A percentile compares a stretch with the other conserved stretches of the same genome.
phyloP scores from a whole-genome alignment of 2,113 vertebrate genomes.

The Myiozetetes cayanensis region DNA sequence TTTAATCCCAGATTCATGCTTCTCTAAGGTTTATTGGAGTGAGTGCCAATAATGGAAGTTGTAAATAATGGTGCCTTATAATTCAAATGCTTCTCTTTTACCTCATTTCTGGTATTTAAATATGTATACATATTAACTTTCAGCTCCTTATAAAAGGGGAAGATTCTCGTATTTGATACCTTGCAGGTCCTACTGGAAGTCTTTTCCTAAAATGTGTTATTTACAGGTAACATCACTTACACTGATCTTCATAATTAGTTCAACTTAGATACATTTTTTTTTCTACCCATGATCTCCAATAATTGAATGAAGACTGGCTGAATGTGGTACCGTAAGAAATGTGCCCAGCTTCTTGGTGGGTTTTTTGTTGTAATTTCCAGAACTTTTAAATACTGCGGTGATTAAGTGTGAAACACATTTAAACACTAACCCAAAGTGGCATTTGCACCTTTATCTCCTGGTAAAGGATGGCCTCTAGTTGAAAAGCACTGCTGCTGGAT shows the following conservation, averaged over 20 bases:
- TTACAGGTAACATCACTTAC: not conserved
- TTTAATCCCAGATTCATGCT: slow-evolving; percentile 23
- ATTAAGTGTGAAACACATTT: not conserved
- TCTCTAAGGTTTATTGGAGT: slow-evolving; percentile 57
- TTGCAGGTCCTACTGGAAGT: slow-evolving; percentile 17
- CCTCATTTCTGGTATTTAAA: slow-evolving; percentile 72
- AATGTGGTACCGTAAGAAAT: not conserved
- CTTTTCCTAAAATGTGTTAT: not conserved
- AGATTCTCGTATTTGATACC: not conserved
- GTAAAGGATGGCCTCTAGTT: not conserved
- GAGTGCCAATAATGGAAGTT: slow-evolving; percentile 72
- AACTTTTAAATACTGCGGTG: not conserved
- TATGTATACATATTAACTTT: slow-evolving; percentile 8
- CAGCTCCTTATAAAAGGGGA: slow-evolving; percentile 4
- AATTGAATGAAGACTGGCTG: not conserved
- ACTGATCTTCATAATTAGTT: not conserved
- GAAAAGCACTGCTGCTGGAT: not conserved
- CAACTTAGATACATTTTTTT: not conserved
- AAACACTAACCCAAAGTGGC: not conserved
- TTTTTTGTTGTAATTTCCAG: not conserved
- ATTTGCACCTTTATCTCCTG: not conserved
- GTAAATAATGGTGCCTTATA: slow-evolving; percentile 79
- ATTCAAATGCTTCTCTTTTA: slow-evolving; percentile 69
- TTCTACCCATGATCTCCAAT: not conserved
- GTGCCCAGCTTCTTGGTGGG: not conserved